phyloP scores from a whole-genome alignment of 2,113 vertebrate species.

The Calidris pugnax region DNA sequence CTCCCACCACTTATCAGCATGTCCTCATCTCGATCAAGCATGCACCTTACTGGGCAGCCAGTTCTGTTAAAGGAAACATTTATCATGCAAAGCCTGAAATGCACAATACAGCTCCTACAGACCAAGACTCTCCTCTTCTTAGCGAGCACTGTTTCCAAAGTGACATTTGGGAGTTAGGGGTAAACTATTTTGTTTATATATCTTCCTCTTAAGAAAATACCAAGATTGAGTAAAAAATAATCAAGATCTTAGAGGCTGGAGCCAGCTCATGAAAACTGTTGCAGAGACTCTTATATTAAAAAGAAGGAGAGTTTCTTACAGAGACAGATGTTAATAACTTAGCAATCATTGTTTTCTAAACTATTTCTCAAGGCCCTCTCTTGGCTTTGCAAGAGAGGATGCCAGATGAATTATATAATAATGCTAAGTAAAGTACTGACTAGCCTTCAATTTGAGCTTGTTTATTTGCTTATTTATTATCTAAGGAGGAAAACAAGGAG shows the following conservation, averaged over 20 bases:
- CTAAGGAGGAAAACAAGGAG: background rate
- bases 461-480: background rate
- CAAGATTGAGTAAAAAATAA: background rate
- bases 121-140: background rate
- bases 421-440: background rate
- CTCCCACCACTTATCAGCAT: slow-evolving; percentile 94
- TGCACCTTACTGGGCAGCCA: slow-evolving; percentile 87
- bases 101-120: background rate
- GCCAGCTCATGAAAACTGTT: background rate
- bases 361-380: background rate
- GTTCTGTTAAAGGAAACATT: slow-evolving; percentile 68
- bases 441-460: background rate
- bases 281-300: background rate
- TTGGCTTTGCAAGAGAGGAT: background rate
- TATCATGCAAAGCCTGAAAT: background rate
- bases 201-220: background rate
- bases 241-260: background rate
- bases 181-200: background rate
- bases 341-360: background rate
- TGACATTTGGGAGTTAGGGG: background rate
- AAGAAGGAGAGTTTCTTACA: background rate
- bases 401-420: background rate
- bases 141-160: background rate
- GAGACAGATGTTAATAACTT: background rate
- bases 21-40: slow-evolving; percentile 94